phyloP scores from a whole-genome alignment of 2,888 invertebrate genomes.

The Ptilodon capucinus region DNA sequence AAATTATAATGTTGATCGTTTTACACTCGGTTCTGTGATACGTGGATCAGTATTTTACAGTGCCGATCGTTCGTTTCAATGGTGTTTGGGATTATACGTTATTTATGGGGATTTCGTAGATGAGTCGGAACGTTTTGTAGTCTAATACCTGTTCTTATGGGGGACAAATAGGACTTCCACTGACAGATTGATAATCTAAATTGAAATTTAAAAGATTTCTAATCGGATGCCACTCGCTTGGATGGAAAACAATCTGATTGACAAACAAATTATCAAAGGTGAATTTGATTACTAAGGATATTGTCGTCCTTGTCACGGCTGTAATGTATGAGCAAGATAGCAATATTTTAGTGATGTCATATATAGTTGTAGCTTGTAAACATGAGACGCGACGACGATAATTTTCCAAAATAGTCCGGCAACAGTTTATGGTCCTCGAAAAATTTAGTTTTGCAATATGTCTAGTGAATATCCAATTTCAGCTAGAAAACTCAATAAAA shows the following conservation, averaged over 20 bases:
- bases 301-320: too few relatives aligned
- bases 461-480: neutral
- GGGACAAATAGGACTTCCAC: conserved; percentile 36
- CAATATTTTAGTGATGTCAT: too few relatives aligned
- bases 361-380: neutral
- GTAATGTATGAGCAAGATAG: too few relatives aligned
- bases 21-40: conserved; percentile 22
- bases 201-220: conserved; percentile 29
- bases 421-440: too few relatives aligned
- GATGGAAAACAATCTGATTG: neutral
- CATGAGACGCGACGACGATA: neutral
- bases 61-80: conserved; percentile 57
- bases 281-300: too few relatives aligned
- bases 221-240: neutral
- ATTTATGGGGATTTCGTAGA: conserved; percentile 64
- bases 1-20: conserved; percentile 8
- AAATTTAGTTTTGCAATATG: neutral
- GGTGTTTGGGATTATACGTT: conserved; percentile 63
- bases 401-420: too few relatives aligned
- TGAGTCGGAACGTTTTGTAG: conserved; percentile 52
- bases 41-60: conserved; percentile 52
- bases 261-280: too few relatives aligned
- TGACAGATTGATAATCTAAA: conserved; percentile 43
- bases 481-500: neutral
- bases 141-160: conserved; percentile 36